These are phyloP conservation scores for Pseudomyrmex flavicornis DNA, from an alignment of 1,140 invertebrate species.

Conservation along the genomic window DNA sequence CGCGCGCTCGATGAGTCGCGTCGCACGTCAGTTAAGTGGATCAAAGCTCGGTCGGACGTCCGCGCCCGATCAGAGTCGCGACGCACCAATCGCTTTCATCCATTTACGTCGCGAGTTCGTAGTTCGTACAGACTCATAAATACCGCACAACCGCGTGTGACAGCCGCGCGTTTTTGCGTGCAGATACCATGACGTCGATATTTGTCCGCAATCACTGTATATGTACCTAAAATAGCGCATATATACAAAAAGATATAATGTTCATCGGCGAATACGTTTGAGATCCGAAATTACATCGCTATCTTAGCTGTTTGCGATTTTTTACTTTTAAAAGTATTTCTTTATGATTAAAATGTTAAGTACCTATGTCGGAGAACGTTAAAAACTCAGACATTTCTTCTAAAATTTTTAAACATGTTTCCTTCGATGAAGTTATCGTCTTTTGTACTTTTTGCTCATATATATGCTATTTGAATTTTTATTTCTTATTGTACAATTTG, in stretches of 20 bases:
- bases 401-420: background rate
- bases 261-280: background rate
- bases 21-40: conserved; percentile 55
- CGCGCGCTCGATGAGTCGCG: conserved; percentile 12
- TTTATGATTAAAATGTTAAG: background rate
- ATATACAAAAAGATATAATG: background rate
- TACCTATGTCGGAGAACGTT: too few species aligned
- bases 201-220: conserved; percentile 27
- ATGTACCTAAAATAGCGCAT: background rate
- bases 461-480: background rate
- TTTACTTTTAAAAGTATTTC: background rate
- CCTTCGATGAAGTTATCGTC: background rate
- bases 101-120: conserved; percentile 49
- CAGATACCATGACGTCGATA: conserved; percentile 36
- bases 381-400: background rate
- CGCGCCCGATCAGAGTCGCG: background rate
- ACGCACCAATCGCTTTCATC: conserved; percentile 58
- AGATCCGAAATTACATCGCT: conserved; percentile 1
- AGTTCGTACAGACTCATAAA: conserved; percentile 49
- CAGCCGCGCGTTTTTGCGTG: conserved; percentile 44
- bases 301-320: background rate
- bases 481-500: conserved; percentile 11
- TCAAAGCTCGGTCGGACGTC: conserved; percentile 55
- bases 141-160: conserved; percentile 36
- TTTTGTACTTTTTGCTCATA: too few species aligned